A percentile compares a stretch with the other conserved stretches of the same genome.
These are phyloP conservation scores for Plecotus auritus DNA, from an alignment of 2,113 vertebrate species.

Conservation along the genomic window DNA sequence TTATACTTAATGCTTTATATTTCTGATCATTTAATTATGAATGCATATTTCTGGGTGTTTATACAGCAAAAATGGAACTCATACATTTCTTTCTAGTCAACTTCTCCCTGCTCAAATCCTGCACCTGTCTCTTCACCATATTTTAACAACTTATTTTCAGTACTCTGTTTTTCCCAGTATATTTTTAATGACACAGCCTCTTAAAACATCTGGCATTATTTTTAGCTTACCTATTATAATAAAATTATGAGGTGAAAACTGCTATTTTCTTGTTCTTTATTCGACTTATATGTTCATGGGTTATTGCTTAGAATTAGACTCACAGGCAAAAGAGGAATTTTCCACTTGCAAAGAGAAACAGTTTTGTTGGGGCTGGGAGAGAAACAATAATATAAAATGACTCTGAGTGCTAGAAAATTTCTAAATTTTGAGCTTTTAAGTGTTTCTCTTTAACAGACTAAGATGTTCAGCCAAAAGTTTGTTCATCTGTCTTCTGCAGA, in stretches of 20 bases:
- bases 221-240: conserved; percentile 72
- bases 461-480: conserved; percentile 71
- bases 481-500: conserved; percentile 67
- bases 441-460: conserved; percentile 60
- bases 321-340: conserved; percentile 36
- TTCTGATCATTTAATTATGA: not conserved
- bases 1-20: not conserved
- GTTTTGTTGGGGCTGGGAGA: conserved; percentile 21
- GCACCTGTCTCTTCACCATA: not conserved
- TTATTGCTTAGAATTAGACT: conserved; percentile 60
- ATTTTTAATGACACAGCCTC: not conserved
- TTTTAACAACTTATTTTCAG: conserved; percentile 3
- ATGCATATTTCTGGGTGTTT: not conserved
- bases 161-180: not conserved
- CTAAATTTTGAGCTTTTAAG: conserved; percentile 58
- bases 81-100: not conserved
- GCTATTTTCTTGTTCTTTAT: conserved; percentile 67
- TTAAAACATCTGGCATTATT: conserved; percentile 61
- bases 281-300: conserved; percentile 63
- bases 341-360: conserved; percentile 56
- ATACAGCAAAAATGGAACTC: not conserved
- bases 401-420: conserved; percentile 64
- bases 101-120: not conserved
- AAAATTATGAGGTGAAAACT: conserved; percentile 63
- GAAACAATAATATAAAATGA: conserved; percentile 15